Conservation (phyloP, 2,113 vertebrate species). For the Crotalus horridus region DNA sequence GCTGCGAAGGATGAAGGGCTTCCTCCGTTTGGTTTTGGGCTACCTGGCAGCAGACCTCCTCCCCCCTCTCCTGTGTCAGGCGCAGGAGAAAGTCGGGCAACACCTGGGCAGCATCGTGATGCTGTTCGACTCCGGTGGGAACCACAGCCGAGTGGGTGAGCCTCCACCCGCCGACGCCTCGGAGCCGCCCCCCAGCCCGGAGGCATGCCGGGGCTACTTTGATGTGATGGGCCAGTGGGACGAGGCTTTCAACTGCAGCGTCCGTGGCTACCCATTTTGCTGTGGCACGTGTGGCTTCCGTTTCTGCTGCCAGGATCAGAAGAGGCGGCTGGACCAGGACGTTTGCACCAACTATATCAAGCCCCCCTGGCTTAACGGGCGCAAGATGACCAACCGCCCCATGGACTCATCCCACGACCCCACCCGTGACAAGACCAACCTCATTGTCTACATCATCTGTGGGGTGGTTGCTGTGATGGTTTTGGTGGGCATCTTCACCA, state of each 20-base stretch:
- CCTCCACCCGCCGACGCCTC: constrained; percentile 68
- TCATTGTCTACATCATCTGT: constrained; percentile 98
- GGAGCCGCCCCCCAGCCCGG: constrained; percentile 85
- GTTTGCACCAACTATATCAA: constrained; percentile 96
- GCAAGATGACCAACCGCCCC: constrained; percentile 88
- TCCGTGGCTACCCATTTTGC: constrained; percentile 95
- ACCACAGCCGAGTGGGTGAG: constrained; percentile 84
- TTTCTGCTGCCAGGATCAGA: constrained; percentile 95
- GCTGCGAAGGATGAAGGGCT: constrained; percentile 69
- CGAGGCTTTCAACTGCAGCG: constrained; percentile 94
- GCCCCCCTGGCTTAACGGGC: constrained; percentile 89
- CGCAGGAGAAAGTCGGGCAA: constrained; percentile 88
- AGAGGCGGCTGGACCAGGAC: constrained; percentile 91
- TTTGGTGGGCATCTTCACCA: constrained; percentile 99
- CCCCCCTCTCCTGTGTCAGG: constrained; percentile 83
- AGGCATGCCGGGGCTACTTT: constrained; percentile 93
- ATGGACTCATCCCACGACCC: constrained; percentile 86
- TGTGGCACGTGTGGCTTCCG: constrained; percentile 99
- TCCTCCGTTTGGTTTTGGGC: constrained; percentile 81
- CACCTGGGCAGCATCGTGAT: constrained; percentile 88
- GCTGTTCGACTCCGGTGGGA: constrained; percentile 79
- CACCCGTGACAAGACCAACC: constrained; percentile 98
- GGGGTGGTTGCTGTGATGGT: constrained; percentile 99
- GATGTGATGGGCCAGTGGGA: constrained; percentile 99
- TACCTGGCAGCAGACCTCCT: constrained; percentile 92